A percentile compares a stretch with the other conserved stretches of the same genome.
Conservation (phyloP, 2,797 vertebrate genomes). For the Notamacropus eugenii region DNA sequence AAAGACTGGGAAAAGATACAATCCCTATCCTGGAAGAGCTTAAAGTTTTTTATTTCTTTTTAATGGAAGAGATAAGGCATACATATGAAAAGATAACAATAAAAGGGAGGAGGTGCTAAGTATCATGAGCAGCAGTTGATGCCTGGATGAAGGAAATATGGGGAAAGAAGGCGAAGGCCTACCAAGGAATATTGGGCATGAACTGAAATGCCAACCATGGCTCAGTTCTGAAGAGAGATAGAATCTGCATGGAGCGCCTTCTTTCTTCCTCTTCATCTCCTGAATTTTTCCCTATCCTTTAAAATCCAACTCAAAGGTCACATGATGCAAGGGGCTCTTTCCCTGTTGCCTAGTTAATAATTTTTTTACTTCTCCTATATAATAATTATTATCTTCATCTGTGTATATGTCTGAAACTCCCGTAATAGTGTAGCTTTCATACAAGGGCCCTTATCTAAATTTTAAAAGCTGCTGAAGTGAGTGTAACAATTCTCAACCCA, state of each 20-base stretch:
- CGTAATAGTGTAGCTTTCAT: background rate
- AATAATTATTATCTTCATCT: background rate
- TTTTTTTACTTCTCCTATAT: background rate
- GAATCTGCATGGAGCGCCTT: background rate
- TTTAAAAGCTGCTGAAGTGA: background rate
- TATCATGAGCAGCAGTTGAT: background rate
- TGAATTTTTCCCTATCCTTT: background rate
- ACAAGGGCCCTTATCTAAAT: background rate
- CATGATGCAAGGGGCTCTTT: background rate
- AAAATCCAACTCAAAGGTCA: background rate
- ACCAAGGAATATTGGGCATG: background rate
- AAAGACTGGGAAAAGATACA: background rate
- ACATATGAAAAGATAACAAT: background rate
- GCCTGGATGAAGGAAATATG: background rate
- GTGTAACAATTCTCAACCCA: background rate
- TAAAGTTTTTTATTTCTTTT: background rate
- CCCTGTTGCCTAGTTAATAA: background rate
- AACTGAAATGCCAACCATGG: background rate
- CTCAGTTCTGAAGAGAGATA: background rate
- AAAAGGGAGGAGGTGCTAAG: background rate
- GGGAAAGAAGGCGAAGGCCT: background rate
- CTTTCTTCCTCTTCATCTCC: background rate
- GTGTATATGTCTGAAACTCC: background rate
- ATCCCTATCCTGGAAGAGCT: background rate
- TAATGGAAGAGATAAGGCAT: background rate